Percentiles rank a stretch among this genome's conserved stretches.
phyloP scores from a whole-genome alignment of 2,113 vertebrate genomes.

The Shinisaurus crocodilurus region DNA sequence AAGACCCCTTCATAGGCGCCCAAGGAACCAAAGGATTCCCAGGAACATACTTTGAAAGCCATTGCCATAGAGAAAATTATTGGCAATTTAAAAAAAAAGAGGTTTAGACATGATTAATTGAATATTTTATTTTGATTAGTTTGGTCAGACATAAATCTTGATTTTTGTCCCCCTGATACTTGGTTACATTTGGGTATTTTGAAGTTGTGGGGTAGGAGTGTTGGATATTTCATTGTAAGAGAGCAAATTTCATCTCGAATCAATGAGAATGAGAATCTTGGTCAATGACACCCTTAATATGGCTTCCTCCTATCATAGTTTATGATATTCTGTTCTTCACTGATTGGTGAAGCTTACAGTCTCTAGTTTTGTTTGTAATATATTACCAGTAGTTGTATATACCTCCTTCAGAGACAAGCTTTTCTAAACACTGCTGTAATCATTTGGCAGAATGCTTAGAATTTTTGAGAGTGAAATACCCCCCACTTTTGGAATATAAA shows the following conservation, averaged over 20 bases:
- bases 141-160: not conserved
- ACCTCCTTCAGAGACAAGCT: not conserved
- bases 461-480: not conserved
- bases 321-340: not conserved
- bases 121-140: slow-evolving; percentile 2
- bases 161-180: slow-evolving; percentile 49
- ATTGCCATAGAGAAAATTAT: slow-evolving; percentile 22
- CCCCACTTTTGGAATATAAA: not conserved
- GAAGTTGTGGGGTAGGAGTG: not conserved
- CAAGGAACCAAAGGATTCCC: not conserved
- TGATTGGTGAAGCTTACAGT: not conserved
- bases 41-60: not conserved
- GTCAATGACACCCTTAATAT: not conserved
- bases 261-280: not conserved
- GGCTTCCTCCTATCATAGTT: not conserved
- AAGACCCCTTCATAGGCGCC: not conserved
- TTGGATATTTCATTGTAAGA: not conserved
- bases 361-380: not conserved
- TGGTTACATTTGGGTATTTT: slow-evolving; percentile 28
- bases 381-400: not conserved
- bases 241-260: not conserved
- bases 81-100: not conserved
- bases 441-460: not conserved
- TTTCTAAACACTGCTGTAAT: not conserved
- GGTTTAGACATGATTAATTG: slow-evolving; percentile 32